A percentile compares a stretch with the other conserved stretches of the same genome.
Evolutionary conservation across 2,113 vertebrate genomes (phyloP).

Genomic region (Crocuta crocuta): DNA sequence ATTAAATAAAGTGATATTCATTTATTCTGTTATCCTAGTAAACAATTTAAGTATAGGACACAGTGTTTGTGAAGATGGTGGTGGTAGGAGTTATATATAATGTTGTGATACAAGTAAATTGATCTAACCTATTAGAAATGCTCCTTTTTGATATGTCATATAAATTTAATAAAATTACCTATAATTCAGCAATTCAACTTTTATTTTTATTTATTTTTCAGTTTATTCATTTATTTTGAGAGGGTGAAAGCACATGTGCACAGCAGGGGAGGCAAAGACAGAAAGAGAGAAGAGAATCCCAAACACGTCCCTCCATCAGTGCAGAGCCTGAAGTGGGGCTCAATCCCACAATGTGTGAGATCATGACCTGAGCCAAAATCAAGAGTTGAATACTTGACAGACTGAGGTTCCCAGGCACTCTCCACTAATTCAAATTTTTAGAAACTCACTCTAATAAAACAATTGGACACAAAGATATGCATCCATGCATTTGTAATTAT

Average conservation of each 20-base stretch:
- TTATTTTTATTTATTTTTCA: not conserved
- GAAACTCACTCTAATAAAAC: not conserved
- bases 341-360: too few relatives aligned
- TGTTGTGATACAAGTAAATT: not conserved
- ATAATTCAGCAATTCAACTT: not conserved
- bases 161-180: not conserved
- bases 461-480: not conserved
- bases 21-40: not conserved
- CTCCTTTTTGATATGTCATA: not conserved
- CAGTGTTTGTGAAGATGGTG: not conserved
- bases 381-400: too few relatives aligned
- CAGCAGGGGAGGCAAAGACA: too few relatives aligned
- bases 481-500: not conserved
- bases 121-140: not conserved
- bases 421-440: not conserved
- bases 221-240: too few relatives aligned
- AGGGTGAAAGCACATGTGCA: too few relatives aligned
- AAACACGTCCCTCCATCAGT: too few relatives aligned
- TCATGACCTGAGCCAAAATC: too few relatives aligned
- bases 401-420: too few relatives aligned
- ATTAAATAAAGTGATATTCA: not conserved
- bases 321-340: too few relatives aligned
- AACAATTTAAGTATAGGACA: not conserved
- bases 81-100: not conserved
- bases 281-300: too few relatives aligned